These are phyloP conservation scores for Cathartes aura DNA, from an alignment of 2,113 vertebrate genomes.

Conservation along the genomic window DNA sequence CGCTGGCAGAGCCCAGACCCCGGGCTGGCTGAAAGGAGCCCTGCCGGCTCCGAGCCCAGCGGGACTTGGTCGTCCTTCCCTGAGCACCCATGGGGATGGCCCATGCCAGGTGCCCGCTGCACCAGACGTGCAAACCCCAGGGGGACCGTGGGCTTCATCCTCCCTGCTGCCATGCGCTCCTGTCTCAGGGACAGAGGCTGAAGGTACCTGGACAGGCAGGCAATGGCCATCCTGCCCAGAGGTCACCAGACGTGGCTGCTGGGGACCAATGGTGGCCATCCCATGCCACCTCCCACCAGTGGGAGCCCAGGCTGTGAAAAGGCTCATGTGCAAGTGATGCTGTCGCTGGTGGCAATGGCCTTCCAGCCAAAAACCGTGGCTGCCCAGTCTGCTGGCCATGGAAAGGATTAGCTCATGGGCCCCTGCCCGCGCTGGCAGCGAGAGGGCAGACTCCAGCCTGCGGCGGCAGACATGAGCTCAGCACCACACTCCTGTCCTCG, in stretches of 20 bases:
- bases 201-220: neutral
- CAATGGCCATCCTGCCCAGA: neutral
- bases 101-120: accelerated
- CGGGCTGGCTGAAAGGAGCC: neutral
- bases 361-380: neutral
- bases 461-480: neutral
- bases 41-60: accelerated
- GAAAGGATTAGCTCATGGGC: neutral
- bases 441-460: neutral
- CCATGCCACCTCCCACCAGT: neutral
- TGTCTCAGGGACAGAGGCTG: neutral
- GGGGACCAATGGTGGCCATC: neutral
- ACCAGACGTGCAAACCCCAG: neutral
- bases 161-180: accelerated
- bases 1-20: accelerated
- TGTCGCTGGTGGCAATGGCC: neutral
- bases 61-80: accelerated
- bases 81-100: accelerated
- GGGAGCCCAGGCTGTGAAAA: neutral
- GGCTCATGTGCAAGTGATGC: neutral
- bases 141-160: neutral
- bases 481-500: accelerated
- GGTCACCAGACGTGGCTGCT: neutral
- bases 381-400: accelerated
- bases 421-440: neutral